Percentiles rank a stretch among this genome's conserved stretches.
phyloP scores from a whole-genome alignment of 2,113 vertebrate genomes.

The Junco hyemalis region DNA sequence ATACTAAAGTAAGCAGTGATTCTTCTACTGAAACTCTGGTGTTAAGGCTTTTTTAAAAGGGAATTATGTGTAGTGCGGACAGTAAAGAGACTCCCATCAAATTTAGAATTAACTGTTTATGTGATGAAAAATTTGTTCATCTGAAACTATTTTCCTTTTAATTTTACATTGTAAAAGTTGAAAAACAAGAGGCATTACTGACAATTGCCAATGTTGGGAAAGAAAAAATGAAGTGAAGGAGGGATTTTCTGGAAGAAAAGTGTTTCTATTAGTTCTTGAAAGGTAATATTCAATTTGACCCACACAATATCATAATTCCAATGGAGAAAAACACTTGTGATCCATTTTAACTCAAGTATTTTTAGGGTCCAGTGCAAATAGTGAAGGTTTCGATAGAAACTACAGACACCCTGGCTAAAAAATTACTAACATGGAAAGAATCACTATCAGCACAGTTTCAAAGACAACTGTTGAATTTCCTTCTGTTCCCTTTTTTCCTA shows the following conservation, averaged over 20 bases:
- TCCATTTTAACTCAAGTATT: background rate
- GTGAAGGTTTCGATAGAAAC: background rate
- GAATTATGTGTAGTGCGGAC: background rate
- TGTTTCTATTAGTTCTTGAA: background rate
- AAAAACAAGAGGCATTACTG: background rate
- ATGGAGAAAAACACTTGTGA: background rate
- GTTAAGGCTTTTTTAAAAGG: conserved; percentile 20
- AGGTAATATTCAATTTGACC: background rate
- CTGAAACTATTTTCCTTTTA: background rate
- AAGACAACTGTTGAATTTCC: conserved; percentile 1
- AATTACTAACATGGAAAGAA: background rate
- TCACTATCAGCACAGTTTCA: background rate
- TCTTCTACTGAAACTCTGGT: background rate
- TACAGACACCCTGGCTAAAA: background rate
- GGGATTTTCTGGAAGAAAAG: background rate
- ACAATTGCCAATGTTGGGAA: background rate
- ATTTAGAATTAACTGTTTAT: background rate
- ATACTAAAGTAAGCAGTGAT: background rate
- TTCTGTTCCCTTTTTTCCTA: background rate
- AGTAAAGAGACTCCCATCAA: background rate
- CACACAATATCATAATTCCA: background rate
- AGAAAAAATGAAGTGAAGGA: background rate
- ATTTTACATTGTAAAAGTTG: background rate
- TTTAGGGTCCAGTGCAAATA: background rate
- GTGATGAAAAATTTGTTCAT: background rate